Evolutionary conservation across 2,113 vertebrate genomes (phyloP), one percentile per base, ranked within the genome.

Genomic region (Sphyrna mokarran): DNA sequence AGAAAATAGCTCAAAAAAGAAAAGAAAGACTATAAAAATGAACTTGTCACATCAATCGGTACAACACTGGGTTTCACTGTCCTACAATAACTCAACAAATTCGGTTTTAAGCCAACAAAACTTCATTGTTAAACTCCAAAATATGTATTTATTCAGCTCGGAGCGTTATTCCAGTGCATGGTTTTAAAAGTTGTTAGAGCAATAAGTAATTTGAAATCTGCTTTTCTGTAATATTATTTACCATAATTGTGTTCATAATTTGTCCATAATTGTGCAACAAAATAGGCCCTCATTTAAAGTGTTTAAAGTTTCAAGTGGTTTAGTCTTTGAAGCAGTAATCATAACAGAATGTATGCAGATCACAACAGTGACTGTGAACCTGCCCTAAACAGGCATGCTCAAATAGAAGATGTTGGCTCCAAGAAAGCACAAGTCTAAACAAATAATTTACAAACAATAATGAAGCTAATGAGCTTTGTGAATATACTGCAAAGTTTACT

Each of bases 401-500:
- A 43, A 95, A 29, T 23, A 95, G 6, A 18, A 76, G 69, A 76
- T 72, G 94, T 14, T 95, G 43, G 69, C 40, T 54, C 22, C 40
- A 95, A 72, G 68, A 54, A 72, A 37, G 61, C 66, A n/a, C 61
- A 33, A 95, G 23, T 29, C 40, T 70, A 43, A 72, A 72, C 94
- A 95, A 95, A 90, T 90, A 90, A 95, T 95, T 95, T 95, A 95
- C 69, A 70, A 72, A 95, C 94, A 95, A 69, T 72, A 76, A 95
- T 90, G 94, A 43, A 72, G 68, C 94, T 95, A 95, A 95, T 95
- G 94, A 95, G 94, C 94, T 95, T 76, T 95, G 94, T 95, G 94
- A 95, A 95, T 95, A 95, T 95, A 72, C 94, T 95, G 69, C 94
- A 95, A 95, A 95, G 94, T 95, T 95, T 95, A 95, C 94, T 95